Evolutionary conservation across 53 echinoderm and acorn worm species (phyloP).

Genomic region (Apostichopus leukothele): DNA sequence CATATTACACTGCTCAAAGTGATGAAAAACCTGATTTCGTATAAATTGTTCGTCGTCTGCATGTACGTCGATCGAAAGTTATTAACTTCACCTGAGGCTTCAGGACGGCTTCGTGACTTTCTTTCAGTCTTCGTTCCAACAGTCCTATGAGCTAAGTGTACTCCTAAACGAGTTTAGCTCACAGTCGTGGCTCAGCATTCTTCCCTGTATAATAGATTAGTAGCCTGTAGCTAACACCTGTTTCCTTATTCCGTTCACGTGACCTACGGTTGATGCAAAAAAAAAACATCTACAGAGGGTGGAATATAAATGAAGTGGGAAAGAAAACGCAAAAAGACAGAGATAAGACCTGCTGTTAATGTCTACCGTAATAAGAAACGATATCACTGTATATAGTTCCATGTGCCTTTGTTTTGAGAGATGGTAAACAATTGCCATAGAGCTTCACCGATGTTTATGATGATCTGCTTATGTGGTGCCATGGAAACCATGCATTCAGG

Average conservation of each 20-base stretch:
- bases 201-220: conserved; percentile 8
- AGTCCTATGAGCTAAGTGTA: background rate
- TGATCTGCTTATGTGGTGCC: too few relatives aligned
- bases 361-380: background rate
- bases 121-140: background rate
- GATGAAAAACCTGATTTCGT: background rate
- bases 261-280: background rate
- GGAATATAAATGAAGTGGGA: background rate
- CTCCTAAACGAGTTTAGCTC: background rate
- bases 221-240: conserved; percentile 35
- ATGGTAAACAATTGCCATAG: too few relatives aligned
- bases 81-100: conserved; percentile 24
- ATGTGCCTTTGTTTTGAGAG: too few relatives aligned
- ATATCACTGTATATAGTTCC: background rate
- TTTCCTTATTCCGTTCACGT: conserved; percentile 29
- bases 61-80: background rate
- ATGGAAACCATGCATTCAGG: too few relatives aligned
- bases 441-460: too few relatives aligned
- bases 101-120: background rate
- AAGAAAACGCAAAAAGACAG: background rate
- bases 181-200: conserved; percentile 29
- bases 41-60: background rate
- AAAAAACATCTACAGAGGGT: background rate
- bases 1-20: too few relatives aligned
- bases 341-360: background rate